Conservation (phyloP, 2,113 vertebrate species). For the Tiliqua scincoides region DNA sequence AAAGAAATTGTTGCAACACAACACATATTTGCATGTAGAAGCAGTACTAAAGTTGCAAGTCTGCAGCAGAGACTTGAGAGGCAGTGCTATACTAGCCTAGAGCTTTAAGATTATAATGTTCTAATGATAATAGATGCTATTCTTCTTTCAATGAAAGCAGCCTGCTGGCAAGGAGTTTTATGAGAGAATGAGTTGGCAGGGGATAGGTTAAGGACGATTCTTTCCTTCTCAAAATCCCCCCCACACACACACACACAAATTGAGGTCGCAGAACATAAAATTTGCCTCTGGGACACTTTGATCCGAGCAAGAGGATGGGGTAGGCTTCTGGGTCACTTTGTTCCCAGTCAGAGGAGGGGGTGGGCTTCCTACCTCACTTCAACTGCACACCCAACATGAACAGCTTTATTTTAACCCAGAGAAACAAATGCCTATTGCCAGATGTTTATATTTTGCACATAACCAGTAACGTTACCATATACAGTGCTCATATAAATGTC, state of each 20-base stretch:
- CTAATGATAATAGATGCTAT: neutral
- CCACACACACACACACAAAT: neutral
- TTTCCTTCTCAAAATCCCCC: neutral
- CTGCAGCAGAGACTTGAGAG: neutral
- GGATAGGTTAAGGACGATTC: neutral
- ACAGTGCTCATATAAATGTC: neutral
- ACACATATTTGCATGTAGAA: neutral
- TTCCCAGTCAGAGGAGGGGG: too few species aligned
- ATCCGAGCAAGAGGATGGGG: neutral
- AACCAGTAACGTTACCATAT: neutral
- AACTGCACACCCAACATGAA: neutral
- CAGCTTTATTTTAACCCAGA: neutral
- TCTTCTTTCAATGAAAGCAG: neutral
- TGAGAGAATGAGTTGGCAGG: neutral
- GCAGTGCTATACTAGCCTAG: neutral
- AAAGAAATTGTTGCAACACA: neutral
- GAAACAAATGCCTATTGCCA: neutral
- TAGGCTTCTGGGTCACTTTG: neutral
- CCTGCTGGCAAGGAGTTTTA: neutral
- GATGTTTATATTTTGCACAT: neutral
- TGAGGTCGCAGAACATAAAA: neutral
- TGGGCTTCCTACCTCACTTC: neutral
- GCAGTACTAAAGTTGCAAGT: neutral
- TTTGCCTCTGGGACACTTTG: neutral
- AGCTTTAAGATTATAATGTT: neutral